These are phyloP conservation scores for Globicephala melas DNA, from an alignment of 2,113 vertebrate genomes.

Conservation along the genomic window DNA sequence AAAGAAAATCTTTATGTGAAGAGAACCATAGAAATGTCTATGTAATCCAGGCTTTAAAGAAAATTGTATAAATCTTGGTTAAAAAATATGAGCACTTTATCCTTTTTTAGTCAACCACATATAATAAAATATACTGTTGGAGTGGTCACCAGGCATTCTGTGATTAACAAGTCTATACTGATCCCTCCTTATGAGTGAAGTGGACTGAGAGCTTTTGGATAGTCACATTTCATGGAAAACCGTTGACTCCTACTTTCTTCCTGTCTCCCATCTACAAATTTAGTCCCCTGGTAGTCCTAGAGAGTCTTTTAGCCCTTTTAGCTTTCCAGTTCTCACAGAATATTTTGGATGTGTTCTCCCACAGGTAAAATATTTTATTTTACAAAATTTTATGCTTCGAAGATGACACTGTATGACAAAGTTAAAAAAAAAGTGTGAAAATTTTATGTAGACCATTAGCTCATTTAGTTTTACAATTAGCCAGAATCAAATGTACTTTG, in stretches of 20 bases:
- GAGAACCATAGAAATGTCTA: neutral
- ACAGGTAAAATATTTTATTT: neutral
- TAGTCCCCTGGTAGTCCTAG: neutral
- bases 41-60: neutral
- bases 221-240: neutral
- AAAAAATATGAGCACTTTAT: neutral
- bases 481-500: conserved; percentile 28
- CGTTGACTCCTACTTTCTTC: neutral
- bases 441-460: conserved; percentile 31
- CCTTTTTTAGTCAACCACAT: neutral
- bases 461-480: conserved; percentile 17
- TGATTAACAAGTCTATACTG: neutral
- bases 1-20: conserved; percentile 38
- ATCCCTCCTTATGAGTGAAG: neutral
- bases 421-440: neutral
- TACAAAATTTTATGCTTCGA: neutral
- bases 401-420: conserved; percentile 5
- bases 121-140: neutral
- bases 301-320: neutral
- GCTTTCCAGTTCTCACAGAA: neutral
- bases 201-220: neutral
- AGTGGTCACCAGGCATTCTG: accelerated
- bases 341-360: neutral
- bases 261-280: neutral
- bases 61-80: neutral